Evolutionary conservation across 2,888 invertebrate genomes (phyloP), one percentile per base, ranked within the genome.

Genomic region (Plagiodera versicolora): DNA sequence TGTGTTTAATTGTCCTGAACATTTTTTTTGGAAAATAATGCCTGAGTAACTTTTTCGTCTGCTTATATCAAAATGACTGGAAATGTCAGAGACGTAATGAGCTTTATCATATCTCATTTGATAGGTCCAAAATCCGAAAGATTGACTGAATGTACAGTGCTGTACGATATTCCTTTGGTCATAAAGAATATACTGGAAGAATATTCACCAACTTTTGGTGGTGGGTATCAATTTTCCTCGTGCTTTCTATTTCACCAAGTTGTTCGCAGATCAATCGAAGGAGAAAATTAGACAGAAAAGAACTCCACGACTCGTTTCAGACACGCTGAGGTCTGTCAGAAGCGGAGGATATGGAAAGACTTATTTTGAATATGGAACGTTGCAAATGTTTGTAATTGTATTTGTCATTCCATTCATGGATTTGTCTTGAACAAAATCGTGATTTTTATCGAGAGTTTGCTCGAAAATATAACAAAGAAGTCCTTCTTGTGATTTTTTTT

Each of bases 161-260:
- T 75, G 2, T 72, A 71, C 48, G 74, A 76, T 47, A 66, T 76
- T 28, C 75, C 75, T n/a, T 62, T 70, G 11, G 63, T 67, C 10
- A 59, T 76, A 16, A 71, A 72, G 50, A 67, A 67, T 50, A 68
- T 67, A 47, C 51, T 72, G 48, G 67, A 65, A 57, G 58, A 67
- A 60, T 48, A 39, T 6, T 63, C 61, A 24, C 65, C 67, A 11
- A 62, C 39, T 18, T 67, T 65, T 49, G 61, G 56, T 30, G 61
- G 59, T 61, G 56, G 53, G 44, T 52, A 14, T 17, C 20, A 8
- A 32, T 11, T 16, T 3, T 24, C 6, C 24, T 5, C 24, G 4
- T 5, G 24, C 6, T 24, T 24, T 5, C 6, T 6, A 24, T 24
- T 6, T 24, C 24, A 24, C 24, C 3, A 24, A 5, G 4, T 24